Conservation (phyloP, 64 coral and sea anemone species). For the Acropora tenuis region DNA sequence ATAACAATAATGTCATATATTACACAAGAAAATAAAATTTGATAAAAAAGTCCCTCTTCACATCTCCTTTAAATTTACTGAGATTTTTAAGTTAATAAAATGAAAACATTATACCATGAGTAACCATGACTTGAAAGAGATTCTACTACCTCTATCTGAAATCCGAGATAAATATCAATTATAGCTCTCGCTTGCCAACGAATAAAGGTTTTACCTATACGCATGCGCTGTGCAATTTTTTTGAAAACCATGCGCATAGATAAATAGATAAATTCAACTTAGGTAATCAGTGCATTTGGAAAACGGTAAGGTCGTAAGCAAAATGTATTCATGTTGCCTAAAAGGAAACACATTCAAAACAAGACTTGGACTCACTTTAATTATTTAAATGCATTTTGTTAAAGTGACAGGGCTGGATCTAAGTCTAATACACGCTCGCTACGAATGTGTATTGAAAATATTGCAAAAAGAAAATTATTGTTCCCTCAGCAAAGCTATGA, state of each 20-base stretch:
- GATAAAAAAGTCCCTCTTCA: too few species aligned
- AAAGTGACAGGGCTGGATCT: constrained; percentile 11
- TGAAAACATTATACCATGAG: too few species aligned
- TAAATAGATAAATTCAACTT: constrained; percentile 10
- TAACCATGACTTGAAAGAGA: background rate
- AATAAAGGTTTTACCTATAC: background rate
- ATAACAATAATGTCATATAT: too few species aligned
- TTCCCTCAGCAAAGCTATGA: constrained; percentile 2
- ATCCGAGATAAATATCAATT: background rate
- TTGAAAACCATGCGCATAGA: background rate
- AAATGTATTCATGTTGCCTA: constrained; percentile 7
- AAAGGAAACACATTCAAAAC: constrained; percentile 13
- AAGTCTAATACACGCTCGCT: background rate
- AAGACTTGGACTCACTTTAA: constrained; percentile 4
- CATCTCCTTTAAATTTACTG: too few species aligned
- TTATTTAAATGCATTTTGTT: background rate
- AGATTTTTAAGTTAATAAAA: too few species aligned
- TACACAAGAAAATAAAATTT: too few species aligned
- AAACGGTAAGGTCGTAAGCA: background rate
- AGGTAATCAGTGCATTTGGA: constrained; percentile 23
- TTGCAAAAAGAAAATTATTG: background rate
- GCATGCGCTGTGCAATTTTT: background rate
- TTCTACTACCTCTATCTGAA: background rate
- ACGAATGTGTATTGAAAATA: background rate
- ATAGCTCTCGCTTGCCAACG: background rate